These are phyloP conservation scores for Pristionchus mayeri DNA, from an alignment of 2,888 invertebrate genomes.

Conservation along the genomic window DNA sequence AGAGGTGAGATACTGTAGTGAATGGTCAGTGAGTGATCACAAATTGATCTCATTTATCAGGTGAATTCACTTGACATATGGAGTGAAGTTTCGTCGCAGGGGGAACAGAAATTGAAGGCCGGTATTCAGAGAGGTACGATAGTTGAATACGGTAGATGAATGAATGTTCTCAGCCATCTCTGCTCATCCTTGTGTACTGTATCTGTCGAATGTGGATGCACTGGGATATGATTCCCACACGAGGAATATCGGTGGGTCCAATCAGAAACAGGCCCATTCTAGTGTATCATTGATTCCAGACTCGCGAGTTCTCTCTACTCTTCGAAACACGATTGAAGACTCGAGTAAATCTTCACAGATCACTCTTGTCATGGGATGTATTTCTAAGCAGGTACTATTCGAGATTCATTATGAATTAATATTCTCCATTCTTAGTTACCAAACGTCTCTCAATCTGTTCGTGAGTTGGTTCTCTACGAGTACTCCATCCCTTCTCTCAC, in stretches of 20 bases:
- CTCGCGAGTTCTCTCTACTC: conserved; percentile 50
- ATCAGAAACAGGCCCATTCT: not conserved
- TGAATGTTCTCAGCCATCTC: conserved; percentile 49
- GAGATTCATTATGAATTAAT: not conserved
- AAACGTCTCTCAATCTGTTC: conserved; percentile 52
- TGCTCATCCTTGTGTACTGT: conserved; percentile 56
- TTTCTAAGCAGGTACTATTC: conserved; percentile 2
- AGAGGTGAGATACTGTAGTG: conserved; percentile 1
- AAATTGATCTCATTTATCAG: not conserved
- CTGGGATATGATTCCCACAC: conserved; percentile 58
- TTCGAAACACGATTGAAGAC: conserved; percentile 11
- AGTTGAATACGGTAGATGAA: not conserved
- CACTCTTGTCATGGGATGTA: conserved; percentile 29
- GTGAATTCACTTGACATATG: conserved; percentile 56
- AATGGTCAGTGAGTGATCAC: not conserved
- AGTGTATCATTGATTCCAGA: conserved; percentile 28
- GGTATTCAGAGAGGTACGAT: conserved; percentile 57
- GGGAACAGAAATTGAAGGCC: conserved; percentile 57
- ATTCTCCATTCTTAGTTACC: conserved; percentile 46
- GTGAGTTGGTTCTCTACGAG: conserved; percentile 56
- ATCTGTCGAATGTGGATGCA: conserved; percentile 57
- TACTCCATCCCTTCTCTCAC: conserved; percentile 55
- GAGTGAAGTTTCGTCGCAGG: conserved; percentile 59
- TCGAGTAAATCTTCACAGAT: conserved; percentile 11
- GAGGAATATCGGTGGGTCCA: conserved; percentile 41